Conservation (phyloP, 2,797 vertebrate species). For the Novumbra hubbsi region DNA sequence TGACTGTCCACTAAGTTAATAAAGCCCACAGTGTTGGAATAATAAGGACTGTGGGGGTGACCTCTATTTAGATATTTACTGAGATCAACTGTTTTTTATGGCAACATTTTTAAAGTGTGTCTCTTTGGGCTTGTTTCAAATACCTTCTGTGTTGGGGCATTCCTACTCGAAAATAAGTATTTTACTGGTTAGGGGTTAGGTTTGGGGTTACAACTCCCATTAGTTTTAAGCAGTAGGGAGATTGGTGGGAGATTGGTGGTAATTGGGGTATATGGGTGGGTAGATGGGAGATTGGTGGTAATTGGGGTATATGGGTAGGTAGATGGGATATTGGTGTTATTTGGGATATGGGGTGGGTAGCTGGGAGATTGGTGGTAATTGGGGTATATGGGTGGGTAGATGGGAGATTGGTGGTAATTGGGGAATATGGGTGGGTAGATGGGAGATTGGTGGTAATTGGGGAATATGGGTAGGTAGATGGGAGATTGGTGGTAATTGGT, state of each 20-base stretch:
- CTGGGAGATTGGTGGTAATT: neutral
- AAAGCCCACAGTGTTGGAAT: constrained; percentile 54
- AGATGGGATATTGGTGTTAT: neutral
- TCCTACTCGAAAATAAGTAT: too few relatives aligned
- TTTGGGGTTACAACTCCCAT: too few relatives aligned
- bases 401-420: neutral
- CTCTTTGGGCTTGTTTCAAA: neutral
- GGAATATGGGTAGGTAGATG: neutral
- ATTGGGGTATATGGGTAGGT: too few relatives aligned
- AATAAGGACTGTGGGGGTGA: constrained; percentile 55
- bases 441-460: neutral
- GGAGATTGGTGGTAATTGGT: neutral
- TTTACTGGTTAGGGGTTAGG: too few relatives aligned
- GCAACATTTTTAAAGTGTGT: constrained; percentile 20
- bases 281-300: neutral
- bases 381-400: neutral
- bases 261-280: neutral
- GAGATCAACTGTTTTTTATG: constrained; percentile 17
- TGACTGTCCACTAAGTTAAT: constrained; percentile 57
- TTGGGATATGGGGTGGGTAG: neutral
- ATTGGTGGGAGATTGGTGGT: neutral
- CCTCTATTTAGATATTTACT: constrained; percentile 65
- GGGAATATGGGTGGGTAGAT: too few relatives aligned
- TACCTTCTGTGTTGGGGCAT: too few relatives aligned
- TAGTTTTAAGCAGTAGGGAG: too few relatives aligned